Conservation (phyloP, 1,140 invertebrate species). For the Drosophila ercepeae region DNA sequence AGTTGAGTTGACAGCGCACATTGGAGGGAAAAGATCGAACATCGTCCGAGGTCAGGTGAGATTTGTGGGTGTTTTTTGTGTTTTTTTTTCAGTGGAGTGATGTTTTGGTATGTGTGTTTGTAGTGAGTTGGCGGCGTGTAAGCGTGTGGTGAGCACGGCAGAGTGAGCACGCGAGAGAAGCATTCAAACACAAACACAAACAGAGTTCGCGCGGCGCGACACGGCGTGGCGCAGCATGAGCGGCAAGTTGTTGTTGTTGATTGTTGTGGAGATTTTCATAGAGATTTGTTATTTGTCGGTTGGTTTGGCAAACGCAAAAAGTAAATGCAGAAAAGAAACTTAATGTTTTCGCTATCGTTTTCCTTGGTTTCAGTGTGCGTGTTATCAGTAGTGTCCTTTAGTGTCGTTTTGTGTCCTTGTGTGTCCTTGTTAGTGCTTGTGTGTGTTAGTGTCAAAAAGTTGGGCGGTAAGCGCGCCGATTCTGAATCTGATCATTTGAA, state of each 20-base stretch:
- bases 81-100: not conserved
- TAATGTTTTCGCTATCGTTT: slow-evolving; percentile 67
- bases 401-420: slow-evolving; percentile 28
- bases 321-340: slow-evolving; percentile 81
- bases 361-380: slow-evolving; percentile 46
- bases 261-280: slow-evolving; percentile 43
- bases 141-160: slow-evolving; percentile 58
- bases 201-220: slow-evolving; percentile 45
- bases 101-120: slow-evolving; percentile 19
- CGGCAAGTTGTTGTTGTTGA: slow-evolving; percentile 44
- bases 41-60: slow-evolving; percentile 44
- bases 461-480: slow-evolving; percentile 43
- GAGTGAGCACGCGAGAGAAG: slow-evolving; percentile 73
- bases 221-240: too few relatives aligned
- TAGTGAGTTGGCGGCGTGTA: slow-evolving; percentile 28
- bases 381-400: not conserved
- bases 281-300: slow-evolving; percentile 43
- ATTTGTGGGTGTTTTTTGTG: not conserved
- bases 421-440: slow-evolving; percentile 13
- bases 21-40: slow-evolving; percentile 14
- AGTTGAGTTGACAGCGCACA: slow-evolving; percentile 7
- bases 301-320: slow-evolving; percentile 67
- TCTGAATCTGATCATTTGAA: slow-evolving; percentile 6
- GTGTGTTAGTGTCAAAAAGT: slow-evolving; percentile 17
- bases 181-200: slow-evolving; percentile 67